Base-by-base conservation (phyloP, 2,797 vertebrate genomes). In the Sebastes matsubarae region DNA sequence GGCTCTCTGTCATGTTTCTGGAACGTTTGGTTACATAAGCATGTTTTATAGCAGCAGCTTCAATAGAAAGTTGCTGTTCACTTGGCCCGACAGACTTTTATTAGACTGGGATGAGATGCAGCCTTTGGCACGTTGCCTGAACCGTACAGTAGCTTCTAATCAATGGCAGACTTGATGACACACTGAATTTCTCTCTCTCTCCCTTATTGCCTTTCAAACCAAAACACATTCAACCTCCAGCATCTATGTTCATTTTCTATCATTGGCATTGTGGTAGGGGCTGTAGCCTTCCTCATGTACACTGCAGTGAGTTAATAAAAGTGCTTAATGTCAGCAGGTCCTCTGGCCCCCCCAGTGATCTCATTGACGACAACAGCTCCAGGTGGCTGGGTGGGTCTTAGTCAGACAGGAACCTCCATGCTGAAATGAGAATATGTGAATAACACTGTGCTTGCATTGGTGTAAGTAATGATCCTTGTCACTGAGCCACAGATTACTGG, bases 121-220 rank as follows among this genome's bases (percentile, higher is more conserved):
- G 75, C 59, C 46, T 25, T 83, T 86, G 83, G 88, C 68, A 14
- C 6, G 1, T 25, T 79, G 85, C 78, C 77, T 71, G 54, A 83
- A 77, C 36, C 8, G 11, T 76, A 85, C 77, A 66, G 63, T 46
- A 78, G 67, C 72, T 68, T 50, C 29, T 73, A 85, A 87, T 89
- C 83, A 85, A 87, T 89, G 58, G 52, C 65, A 85, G 83, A 84
- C 79, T 70, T 79, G 79, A 85, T 83, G 86, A 79, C 83, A 72
- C 61, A 24, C 29, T 79, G 25, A 52, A 79, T 83, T 82, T 85
- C 72, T 82, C 60, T 79, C 30, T 70, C n/a, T 75, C 63, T 60
- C 52, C 24, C 4, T 68, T 68, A 32, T n/a, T 75, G 22, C 12
- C 32, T 59, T 22, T 68, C 34, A 83, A 66, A 54, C n/a, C 60